Evolutionary conservation across 92 coral and sea anemone genomes (phyloP).

Genomic region (Porites rus): DNA sequence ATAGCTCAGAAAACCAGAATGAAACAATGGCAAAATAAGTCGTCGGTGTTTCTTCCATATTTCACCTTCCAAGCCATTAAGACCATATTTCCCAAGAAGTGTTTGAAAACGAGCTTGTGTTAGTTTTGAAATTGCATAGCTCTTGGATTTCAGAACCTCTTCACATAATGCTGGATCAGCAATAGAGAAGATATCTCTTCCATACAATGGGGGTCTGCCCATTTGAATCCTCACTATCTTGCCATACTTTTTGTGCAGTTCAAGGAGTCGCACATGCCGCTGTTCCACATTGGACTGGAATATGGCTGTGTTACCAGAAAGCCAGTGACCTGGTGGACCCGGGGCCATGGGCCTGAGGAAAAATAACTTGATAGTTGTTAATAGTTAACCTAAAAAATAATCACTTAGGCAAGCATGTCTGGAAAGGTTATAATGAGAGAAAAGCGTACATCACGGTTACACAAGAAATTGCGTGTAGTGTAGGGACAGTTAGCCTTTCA

Average conservation of each 20-base stretch:
- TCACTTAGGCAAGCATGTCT: too few relatives aligned
- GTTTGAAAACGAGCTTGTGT: slow-evolving; percentile 26
- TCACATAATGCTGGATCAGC: slow-evolving; percentile 46
- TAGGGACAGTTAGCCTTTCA: too few relatives aligned
- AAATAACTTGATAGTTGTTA: background rate
- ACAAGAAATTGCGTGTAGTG: too few relatives aligned
- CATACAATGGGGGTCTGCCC: slow-evolving; percentile 45
- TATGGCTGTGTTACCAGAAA: slow-evolving; percentile 31
- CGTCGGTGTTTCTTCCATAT: slow-evolving; percentile 40
- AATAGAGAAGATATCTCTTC: slow-evolving; percentile 26
- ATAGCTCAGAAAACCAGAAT: slow-evolving; percentile 45
- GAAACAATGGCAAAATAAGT: slow-evolving; percentile 42
- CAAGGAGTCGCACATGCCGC: slow-evolving; percentile 24
- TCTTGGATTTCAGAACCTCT: slow-evolving; percentile 39
- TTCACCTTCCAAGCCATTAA: slow-evolving; percentile 32
- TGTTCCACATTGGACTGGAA: slow-evolving; percentile 20
- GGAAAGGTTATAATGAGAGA: too few relatives aligned
- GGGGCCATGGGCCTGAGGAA: slow-evolving; percentile 13
- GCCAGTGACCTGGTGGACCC: slow-evolving; percentile 46
- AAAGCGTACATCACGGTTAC: too few relatives aligned
- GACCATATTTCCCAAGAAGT: slow-evolving; percentile 15
- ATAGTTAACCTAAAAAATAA: too few relatives aligned
- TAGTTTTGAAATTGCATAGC: slow-evolving; percentile 13
- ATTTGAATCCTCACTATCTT: slow-evolving; percentile 27
- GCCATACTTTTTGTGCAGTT: slow-evolving; percentile 53